A percentile compares a stretch with the other conserved stretches of the same genome.
phyloP scores from a whole-genome alignment of 1,140 invertebrate species.

The Diorhabda elongata region DNA sequence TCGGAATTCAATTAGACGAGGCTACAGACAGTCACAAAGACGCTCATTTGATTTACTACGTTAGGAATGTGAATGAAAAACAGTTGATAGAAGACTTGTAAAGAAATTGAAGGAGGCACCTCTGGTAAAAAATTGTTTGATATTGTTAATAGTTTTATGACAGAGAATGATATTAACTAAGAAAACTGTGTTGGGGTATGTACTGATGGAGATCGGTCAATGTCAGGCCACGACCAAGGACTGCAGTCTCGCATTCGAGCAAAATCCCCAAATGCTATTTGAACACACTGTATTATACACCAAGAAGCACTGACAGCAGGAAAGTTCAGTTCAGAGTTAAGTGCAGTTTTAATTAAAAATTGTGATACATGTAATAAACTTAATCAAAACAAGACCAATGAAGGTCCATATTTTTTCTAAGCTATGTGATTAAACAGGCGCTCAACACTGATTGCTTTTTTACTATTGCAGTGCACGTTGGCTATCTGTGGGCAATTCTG shows the following conservation, averaged over 20 bases:
- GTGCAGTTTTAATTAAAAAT: constrained; percentile 17
- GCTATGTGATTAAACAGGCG: constrained; percentile 26
- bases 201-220: constrained; percentile 20
- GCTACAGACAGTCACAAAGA: constrained; percentile 10
- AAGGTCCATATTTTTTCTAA: too few relatives aligned
- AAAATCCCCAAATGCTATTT: constrained; percentile 35
- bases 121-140: constrained; percentile 31
- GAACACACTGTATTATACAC: constrained; percentile 16
- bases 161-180: neutral
- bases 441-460: neutral
- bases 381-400: too few relatives aligned
- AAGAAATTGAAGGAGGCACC: constrained; percentile 14
- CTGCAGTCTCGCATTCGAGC: constrained; percentile 23
- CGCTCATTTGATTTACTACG: constrained; percentile 22
- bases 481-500: too few relatives aligned
- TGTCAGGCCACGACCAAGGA: constrained; percentile 36
- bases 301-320: constrained; percentile 15
- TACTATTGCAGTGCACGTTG: too few relatives aligned
- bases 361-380: constrained; percentile 24
- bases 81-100: constrained; percentile 19
- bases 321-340: constrained; percentile 18
- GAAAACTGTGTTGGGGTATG: too few relatives aligned
- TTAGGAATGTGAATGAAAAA: constrained; percentile 24
- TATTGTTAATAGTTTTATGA: constrained; percentile 34
- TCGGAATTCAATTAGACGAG: constrained; percentile 13